Base-by-base conservation (phyloP, 2,113 vertebrate genomes). In the Podarcis raffonei region DNA sequence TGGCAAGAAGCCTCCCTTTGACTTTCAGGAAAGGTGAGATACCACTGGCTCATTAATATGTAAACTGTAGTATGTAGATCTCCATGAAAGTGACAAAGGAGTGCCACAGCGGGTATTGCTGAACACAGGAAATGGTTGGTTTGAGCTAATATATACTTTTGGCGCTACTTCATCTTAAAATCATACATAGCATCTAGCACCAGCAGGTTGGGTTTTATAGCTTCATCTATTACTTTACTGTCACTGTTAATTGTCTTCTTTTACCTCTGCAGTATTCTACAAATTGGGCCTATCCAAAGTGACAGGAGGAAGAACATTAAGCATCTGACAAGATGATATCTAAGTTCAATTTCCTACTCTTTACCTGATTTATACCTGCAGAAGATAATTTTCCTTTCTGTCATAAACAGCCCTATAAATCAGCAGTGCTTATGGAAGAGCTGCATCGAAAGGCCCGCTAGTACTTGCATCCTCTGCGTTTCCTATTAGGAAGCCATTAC, bases 301-400 rank as follows among this genome's bases (percentile, higher is more conserved):
- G 99, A 99, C 99, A 99, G 98, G 98, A 99, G 98, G 98, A 99
- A 99, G 99, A 99, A 98, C 99, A 99, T 99, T 99, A 99, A 99
- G 98, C 99, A 99, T 99, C 99, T 99, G 99, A 99, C 99, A 99
- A 99, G 99, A 99, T 99, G 99, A 99, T 99, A 99, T 99, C 99
- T 99, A 99, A 99, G 99, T 99, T 99, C 99, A 99, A 99, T 99
- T 99, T 99, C 99, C 99, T 99, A 97, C 98, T 98, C 98, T 98
- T 99, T 98, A 99, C 98, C 99, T 99, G 99, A 99, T 99, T 99
- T 99, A 99, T 99, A 99, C 98, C 99, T 99, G 98, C 98, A 98
- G 98, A 98, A 98, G 98, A 99, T 99, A 99, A 99, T 99, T 99
- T 99, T 99, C 99, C 98, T 99, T 99, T 99, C 98, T 99, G 99